Evolutionary conservation across 2,888 invertebrate species (phyloP).

Genomic region (Oscheius sp.): DNA sequence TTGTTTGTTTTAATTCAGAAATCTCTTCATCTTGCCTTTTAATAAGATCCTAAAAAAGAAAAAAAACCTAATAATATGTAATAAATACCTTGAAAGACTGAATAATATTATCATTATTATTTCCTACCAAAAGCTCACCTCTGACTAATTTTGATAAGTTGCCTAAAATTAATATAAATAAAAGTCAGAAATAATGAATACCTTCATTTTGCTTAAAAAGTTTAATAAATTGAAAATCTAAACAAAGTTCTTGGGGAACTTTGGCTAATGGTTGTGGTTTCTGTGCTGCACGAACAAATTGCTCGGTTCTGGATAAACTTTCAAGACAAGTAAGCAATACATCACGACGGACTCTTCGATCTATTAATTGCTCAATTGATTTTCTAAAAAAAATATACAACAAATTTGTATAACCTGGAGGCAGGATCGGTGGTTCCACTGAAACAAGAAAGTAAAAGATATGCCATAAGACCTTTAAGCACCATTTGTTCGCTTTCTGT

Average conservation of each 20-base stretch:
- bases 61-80: not conserved
- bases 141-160: constrained; percentile 56
- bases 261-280: constrained; percentile 87
- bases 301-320: constrained; percentile 83
- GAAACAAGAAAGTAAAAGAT: constrained; percentile 86
- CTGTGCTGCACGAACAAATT: constrained; percentile 89
- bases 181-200: constrained; percentile 2
- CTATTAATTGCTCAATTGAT: constrained; percentile 76
- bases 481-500: constrained; percentile 80
- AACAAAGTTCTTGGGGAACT: constrained; percentile 81
- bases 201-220: constrained; percentile 77
- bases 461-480: constrained; percentile 87
- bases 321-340: constrained; percentile 85
- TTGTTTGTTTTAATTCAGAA: constrained; percentile 60
- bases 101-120: constrained; percentile 74
- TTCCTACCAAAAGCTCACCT: constrained; percentile 69
- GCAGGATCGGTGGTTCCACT: constrained; percentile 35
- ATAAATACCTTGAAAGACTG: constrained; percentile 64
- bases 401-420: constrained; percentile 66
- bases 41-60: constrained; percentile 77
- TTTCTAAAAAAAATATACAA: constrained; percentile 12
- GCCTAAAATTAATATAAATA: not conserved
- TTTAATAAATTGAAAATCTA: constrained; percentile 94
- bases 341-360: constrained; percentile 89
- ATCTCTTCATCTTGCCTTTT: constrained; percentile 80